Percentiles rank a stretch among this genome's conserved stretches.
Conservation (phyloP, 2,888 invertebrate species). For the Cosmia trapezina region DNA sequence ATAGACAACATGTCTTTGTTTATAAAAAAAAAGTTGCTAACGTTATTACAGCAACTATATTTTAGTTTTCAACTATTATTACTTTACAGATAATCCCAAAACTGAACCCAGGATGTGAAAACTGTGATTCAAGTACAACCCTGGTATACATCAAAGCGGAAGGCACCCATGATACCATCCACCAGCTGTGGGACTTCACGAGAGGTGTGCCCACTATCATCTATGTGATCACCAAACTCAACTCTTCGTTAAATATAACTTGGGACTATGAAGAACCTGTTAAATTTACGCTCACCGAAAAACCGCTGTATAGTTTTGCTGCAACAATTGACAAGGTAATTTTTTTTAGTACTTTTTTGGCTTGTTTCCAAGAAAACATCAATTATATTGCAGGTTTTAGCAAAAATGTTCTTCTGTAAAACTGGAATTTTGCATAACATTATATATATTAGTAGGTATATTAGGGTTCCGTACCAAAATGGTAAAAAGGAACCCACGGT, state of each 20-base stretch:
- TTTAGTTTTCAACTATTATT: neutral
- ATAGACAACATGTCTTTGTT: too few relatives aligned
- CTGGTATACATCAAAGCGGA: constrained; percentile 90
- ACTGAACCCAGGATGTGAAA: constrained; percentile 81
- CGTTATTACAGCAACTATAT: neutral
- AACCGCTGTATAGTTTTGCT: constrained; percentile 90
- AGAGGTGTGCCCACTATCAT: constrained; percentile 90
- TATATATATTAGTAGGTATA: too few relatives aligned
- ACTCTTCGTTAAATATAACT: constrained; percentile 84
- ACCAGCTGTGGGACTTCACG: constrained; percentile 93
- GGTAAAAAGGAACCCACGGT: too few relatives aligned
- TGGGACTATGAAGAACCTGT: constrained; percentile 84
- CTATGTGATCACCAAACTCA: constrained; percentile 86
- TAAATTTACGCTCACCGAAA: constrained; percentile 82
- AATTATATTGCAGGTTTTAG: neutral
- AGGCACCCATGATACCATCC: constrained; percentile 90
- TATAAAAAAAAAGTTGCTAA: neutral
- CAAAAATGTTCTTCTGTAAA: neutral
- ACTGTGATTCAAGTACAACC: constrained; percentile 77
- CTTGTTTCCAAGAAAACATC: neutral
- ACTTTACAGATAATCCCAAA: constrained; percentile 77
- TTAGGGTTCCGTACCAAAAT: too few relatives aligned
- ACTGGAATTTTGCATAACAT: neutral
- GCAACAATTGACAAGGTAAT: constrained; percentile 91
- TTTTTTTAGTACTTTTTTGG: neutral